Evolutionary conservation across 1,140 invertebrate genomes (phyloP), one percentile per base, ranked within the genome.

Genomic region (Ceratosolen fusciceps): DNA sequence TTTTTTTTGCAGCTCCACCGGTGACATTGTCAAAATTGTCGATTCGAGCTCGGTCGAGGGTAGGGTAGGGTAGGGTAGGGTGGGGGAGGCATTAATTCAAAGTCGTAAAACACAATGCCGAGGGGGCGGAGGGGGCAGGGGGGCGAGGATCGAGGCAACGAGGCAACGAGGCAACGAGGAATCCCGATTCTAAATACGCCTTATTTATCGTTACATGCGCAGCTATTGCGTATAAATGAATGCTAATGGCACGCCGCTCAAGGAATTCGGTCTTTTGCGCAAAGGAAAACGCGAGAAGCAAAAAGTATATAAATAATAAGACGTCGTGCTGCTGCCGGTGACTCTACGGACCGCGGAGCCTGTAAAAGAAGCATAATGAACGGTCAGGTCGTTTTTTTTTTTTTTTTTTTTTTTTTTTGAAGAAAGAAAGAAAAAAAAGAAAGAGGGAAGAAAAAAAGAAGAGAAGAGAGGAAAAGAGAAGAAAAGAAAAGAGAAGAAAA

Each of bases 311-410:
- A 39, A 70, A 70, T 26, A 70, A 49, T 70, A 26, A 73, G 31
- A 39, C n/a, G 21, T 62, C 62, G 16, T 54, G 47, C 47, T 7
- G 21, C n/a, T 21, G 47, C 47, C 14, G 21, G 34, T 21, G 16
- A 7, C 39, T 62, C 2, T 10, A 39, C 24, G 37, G 47, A 62
- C 60, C 60, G 49, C 39, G 52, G 19, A 21, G n/a, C 21, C 26
- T 58, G 19, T 34, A 56, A 34, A 37, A 29, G 31, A 74, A 29
- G 39, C 31, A 62, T 74, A 43, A 74, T 74, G 56, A 62, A 74
- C 56, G 72, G 54, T 62, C 72, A 21, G 34, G n/a, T 47, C 12
- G 0, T 47, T 21, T 74, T 2, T 29, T 43, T 12, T 19, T 12
- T 8, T 54, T 4, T 54, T 19, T 43, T n/a, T n/a, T n/a, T n/a